phyloP scores from a whole-genome alignment of 2,113 vertebrate genomes.

The Gambusia holbrooki region DNA sequence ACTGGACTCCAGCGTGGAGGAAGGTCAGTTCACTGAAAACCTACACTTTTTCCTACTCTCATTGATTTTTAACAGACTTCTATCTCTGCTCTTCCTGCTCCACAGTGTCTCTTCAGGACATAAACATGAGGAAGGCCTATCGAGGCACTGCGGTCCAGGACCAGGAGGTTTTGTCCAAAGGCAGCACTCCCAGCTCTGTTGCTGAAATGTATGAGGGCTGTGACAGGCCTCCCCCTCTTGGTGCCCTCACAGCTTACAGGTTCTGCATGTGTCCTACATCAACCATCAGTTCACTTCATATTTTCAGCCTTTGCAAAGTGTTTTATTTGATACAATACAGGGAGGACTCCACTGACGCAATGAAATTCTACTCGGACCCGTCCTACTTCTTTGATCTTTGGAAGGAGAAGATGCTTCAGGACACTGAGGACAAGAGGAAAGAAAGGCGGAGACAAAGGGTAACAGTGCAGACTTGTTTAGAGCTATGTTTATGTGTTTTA shows the following conservation, averaged over 20 bases:
- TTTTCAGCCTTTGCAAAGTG: background rate
- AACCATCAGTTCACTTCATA: background rate
- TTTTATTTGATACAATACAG: slow-evolving; percentile 71
- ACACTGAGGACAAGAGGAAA: slow-evolving; percentile 95
- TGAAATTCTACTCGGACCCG: slow-evolving; percentile 95
- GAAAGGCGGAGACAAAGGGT: slow-evolving; percentile 81
- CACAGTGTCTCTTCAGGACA: slow-evolving; percentile 93
- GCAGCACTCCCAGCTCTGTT: slow-evolving; percentile 86
- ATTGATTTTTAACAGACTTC: background rate
- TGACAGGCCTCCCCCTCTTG: slow-evolving; percentile 89
- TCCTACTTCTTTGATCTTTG: slow-evolving; percentile 98
- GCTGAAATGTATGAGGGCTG: slow-evolving; percentile 89
- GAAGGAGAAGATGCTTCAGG: slow-evolving; percentile 98
- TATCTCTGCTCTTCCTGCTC: slow-evolving; percentile 22
- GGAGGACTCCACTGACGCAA: slow-evolving; percentile 91
- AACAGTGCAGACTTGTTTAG: slow-evolving; percentile 3
- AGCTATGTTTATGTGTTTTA: background rate
- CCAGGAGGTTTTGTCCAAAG: slow-evolving; percentile 94
- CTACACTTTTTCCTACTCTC: background rate
- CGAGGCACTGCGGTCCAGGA: slow-evolving; percentile 89
- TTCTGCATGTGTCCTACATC: slow-evolving; percentile 44
- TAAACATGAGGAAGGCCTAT: slow-evolving; percentile 96
- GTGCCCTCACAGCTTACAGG: slow-evolving; percentile 90
- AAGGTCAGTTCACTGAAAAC: slow-evolving; percentile 81
- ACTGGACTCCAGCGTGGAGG: slow-evolving; percentile 87